These are phyloP conservation scores for Pseudonaja textilis DNA, from an alignment of 2,113 vertebrate genomes.

Conservation along the genomic window DNA sequence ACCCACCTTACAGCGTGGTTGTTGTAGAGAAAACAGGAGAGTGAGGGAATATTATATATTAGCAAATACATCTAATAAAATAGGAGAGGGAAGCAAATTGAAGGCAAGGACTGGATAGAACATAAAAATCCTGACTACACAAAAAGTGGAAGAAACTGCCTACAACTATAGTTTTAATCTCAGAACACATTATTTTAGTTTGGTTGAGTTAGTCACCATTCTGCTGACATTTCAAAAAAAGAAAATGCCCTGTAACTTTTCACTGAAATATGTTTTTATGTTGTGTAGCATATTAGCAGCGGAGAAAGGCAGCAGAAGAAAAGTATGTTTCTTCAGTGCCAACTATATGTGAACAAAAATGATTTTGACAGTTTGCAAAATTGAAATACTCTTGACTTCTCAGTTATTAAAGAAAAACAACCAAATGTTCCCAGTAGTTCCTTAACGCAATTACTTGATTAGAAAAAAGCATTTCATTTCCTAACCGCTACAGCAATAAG, in stretches of 20 bases:
- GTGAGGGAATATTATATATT: background rate
- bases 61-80: background rate
- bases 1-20: background rate
- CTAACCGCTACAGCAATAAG: conserved; percentile 75
- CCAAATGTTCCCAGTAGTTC: conserved; percentile 66
- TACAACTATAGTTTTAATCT: background rate
- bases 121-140: background rate
- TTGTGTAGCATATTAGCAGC: background rate
- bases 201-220: conserved; percentile 2
- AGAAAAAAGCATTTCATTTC: conserved; percentile 66
- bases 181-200: background rate
- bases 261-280: background rate
- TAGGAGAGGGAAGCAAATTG: background rate
- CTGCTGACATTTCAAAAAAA: background rate
- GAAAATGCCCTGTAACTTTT: conserved; percentile 22
- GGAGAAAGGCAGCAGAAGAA: background rate
- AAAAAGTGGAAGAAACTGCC: background rate
- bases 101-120: fast-evolving
- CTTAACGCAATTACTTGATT: conserved; percentile 73
- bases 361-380: conserved; percentile 69
- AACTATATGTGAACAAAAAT: conserved; percentile 64
- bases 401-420: conserved; percentile 52
- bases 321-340: conserved; percentile 41
- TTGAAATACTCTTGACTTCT: conserved; percentile 49
- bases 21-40: background rate